Base-by-base conservation (phyloP, 2,113 vertebrate genomes). In the Chrysochloris asiatica region DNA sequence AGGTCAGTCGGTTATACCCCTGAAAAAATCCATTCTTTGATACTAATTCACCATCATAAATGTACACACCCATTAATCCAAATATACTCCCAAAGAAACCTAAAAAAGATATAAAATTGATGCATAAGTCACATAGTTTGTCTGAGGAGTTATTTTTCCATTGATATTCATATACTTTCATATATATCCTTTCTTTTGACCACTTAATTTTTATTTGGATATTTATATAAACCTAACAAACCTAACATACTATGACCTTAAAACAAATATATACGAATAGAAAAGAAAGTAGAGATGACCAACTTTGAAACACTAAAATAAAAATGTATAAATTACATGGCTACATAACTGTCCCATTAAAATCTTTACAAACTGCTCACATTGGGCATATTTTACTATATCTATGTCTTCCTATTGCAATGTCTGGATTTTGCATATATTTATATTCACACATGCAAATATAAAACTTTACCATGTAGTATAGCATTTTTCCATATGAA, bases 51-150 rank as follows among this genome's bases (percentile, higher is more conserved):
- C 99, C 99, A 65, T 99, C 99, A 65, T 99, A 99, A 93, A 98
- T 97, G 91, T 99, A 97, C 94, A 99, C 99, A 87, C 99, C 99
- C 93, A 99, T 98, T 95, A 99, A 92, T 86, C 99, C 99, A 90
- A 99, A 99, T 94, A 99, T 97, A 91, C 99, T 97, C 61, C 99
- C 99, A 93, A 99, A 99, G 97, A 99, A 97, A 83, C 99, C 99
- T 99, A 94, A 75, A 95, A 95, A 84, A 91, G 90, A 83, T 22
- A 16, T 45, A 4, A 90, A 63, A 7, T 33, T 72, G 73, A 71
- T 16, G 36, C 56, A 93, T 38, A 41, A 21, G 33, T 69, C 83
- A 87, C 14, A 59, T 56, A 86, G 71, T 91, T 86, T 95, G 33
- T 36, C 88, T 88, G 38, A 61, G 75, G 36, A 38, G n/a, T 75